Evolutionary conservation across 2,797 vertebrate species (phyloP).

Genomic region (Tokudaia tokunoshimensis): DNA sequence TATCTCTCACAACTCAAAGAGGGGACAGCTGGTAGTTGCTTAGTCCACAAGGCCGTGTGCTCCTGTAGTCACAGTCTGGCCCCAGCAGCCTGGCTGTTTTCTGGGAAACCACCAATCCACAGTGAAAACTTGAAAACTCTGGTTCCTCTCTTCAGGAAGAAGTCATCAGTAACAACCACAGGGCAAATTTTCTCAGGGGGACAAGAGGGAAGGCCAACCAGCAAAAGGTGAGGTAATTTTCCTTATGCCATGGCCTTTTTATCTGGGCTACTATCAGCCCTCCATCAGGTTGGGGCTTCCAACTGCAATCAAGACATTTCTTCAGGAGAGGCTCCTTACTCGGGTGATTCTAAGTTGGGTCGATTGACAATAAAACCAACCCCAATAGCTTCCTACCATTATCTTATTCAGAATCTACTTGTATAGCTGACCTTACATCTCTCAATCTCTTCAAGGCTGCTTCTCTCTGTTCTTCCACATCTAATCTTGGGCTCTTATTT

Average conservation of each 20-base stretch:
- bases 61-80: neutral
- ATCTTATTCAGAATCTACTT: neutral
- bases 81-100: neutral
- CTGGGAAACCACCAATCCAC: neutral
- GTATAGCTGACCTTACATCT: neutral
- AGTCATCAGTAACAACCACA: neutral
- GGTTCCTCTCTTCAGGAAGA: neutral
- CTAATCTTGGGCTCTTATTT: neutral
- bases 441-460: neutral
- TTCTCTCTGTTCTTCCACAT: neutral
- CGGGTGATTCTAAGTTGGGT: neutral
- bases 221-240: neutral
- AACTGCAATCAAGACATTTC: neutral
- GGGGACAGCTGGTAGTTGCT: neutral
- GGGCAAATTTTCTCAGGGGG: neutral
- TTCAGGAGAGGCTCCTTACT: neutral
- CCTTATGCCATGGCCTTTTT: neutral
- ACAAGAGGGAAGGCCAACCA: neutral
- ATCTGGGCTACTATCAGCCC: neutral
- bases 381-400: neutral
- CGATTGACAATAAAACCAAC: neutral
- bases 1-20: neutral
- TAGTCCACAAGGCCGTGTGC: neutral
- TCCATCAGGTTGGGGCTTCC: neutral
- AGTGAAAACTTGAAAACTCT: neutral